Evolutionary conservation across 2,113 vertebrate species (phyloP).

Genomic region (Rhineura floridana): DNA sequence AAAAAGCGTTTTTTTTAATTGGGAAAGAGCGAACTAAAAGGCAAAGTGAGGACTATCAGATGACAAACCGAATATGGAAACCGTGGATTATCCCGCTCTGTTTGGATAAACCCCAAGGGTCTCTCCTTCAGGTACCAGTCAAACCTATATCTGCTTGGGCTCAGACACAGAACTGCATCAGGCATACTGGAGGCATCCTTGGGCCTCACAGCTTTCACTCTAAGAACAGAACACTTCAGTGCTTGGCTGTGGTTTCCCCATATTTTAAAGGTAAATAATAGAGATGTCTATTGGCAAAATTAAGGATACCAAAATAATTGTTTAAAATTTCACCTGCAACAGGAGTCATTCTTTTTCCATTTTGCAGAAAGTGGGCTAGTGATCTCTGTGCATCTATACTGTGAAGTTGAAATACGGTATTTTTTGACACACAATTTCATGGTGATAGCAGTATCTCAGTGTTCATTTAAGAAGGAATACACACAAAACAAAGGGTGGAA

Average conservation of each 20-base stretch:
- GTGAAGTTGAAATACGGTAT: not conserved
- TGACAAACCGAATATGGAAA: no score
- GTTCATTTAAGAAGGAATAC: not conserved
- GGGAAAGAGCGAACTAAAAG: no score
- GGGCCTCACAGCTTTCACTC: not conserved
- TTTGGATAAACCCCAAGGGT: no score
- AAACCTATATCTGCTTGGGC: not conserved
- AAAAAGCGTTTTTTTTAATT: no score
- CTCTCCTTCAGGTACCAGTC: not conserved
- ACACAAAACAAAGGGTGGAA: not conserved
- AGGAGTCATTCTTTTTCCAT: not conserved
- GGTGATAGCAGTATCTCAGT: not conserved
- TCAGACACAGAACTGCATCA: not conserved
- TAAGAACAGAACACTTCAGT: not conserved
- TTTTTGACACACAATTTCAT: no score
- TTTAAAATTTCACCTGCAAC: not conserved
- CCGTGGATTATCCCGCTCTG: no score
- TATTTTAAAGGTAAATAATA: not conserved
- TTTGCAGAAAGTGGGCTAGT: not conserved
- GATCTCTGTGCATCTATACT: not conserved
- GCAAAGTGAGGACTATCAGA: no score
- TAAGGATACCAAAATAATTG: not conserved
- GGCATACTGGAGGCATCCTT: not conserved
- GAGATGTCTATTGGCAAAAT: not conserved
- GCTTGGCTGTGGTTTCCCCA: not conserved